Conservation (phyloP, 1,140 invertebrate genomes). For the Aleiodes sp. region DNA sequence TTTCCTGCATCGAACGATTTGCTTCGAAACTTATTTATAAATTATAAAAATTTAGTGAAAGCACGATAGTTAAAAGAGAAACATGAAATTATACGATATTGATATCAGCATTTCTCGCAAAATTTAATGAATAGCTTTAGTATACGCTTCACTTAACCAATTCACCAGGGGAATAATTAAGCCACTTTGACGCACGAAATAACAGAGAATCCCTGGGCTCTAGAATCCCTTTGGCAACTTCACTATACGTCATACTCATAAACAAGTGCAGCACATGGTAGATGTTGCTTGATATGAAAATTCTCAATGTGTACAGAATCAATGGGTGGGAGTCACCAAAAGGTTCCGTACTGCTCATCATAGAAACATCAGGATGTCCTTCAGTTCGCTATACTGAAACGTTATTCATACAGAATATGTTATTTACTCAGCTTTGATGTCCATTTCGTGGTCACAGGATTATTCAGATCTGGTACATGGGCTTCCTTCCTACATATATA, state of each 20-base stretch:
- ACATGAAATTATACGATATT: not conserved
- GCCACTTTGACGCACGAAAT: constrained; percentile 1
- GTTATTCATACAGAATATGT: not conserved
- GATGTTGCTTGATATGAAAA: not conserved
- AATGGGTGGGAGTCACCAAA: not conserved
- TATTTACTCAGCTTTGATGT: not conserved
- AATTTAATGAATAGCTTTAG: not conserved
- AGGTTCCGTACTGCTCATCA: too few species aligned
- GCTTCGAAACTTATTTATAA: too few species aligned
- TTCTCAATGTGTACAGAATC: not conserved
- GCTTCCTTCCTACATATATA: too few species aligned
- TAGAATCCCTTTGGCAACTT: not conserved
- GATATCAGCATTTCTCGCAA: not conserved
- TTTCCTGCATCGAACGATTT: too few species aligned
- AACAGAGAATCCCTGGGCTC: constrained; percentile 2
- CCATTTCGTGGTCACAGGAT: not conserved
- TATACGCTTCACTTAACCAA: not conserved
- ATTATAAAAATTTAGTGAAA: too few species aligned
- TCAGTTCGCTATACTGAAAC: not conserved
- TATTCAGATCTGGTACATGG: constrained; percentile 3
- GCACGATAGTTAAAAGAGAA: not conserved
- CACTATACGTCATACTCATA: not conserved
- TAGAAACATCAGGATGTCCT: too few species aligned
- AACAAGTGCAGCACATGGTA: not conserved
- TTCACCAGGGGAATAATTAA: not conserved